phyloP scores from a whole-genome alignment of 2,797 vertebrate genomes.

The Pseudochirops cupreus region DNA sequence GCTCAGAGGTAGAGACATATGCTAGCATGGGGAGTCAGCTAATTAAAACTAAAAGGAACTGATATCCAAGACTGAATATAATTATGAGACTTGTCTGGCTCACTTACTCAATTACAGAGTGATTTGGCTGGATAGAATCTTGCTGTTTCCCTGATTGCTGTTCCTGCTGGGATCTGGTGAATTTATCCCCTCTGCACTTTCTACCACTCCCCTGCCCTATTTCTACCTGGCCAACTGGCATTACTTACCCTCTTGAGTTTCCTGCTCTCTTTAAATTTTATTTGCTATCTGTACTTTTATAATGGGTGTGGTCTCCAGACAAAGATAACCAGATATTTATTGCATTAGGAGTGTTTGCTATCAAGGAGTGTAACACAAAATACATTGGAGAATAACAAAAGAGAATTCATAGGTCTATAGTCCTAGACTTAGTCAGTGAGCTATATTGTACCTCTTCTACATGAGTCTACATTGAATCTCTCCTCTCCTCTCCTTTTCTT shows the following conservation, averaged over 20 bases:
- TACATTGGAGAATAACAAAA: not conserved
- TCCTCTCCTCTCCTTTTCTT: not conserved
- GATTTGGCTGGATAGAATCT: not conserved
- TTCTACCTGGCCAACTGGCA: not conserved
- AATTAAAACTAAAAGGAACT: not conserved
- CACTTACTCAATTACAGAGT: not conserved
- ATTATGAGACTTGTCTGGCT: not conserved
- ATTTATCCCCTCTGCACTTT: not conserved
- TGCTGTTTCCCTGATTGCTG: not conserved
- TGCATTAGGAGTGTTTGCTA: not conserved
- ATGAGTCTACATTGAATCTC: not conserved
- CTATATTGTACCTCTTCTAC: not conserved
- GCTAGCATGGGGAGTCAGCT: not conserved
- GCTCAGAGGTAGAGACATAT: not conserved
- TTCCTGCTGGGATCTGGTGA: not conserved
- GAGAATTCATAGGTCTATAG: not conserved
- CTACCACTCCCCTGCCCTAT: not conserved
- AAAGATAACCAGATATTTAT: not conserved
- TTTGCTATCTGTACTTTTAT: not conserved
- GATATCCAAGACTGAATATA: not conserved
- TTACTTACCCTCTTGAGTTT: not conserved
- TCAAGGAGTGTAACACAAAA: not conserved
- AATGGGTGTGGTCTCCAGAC: not conserved
- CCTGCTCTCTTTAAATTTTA: not conserved
- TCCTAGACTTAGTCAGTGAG: not conserved